Base-by-base conservation (phyloP, 2,797 vertebrate genomes). In the Phalloptychus januarius region DNA sequence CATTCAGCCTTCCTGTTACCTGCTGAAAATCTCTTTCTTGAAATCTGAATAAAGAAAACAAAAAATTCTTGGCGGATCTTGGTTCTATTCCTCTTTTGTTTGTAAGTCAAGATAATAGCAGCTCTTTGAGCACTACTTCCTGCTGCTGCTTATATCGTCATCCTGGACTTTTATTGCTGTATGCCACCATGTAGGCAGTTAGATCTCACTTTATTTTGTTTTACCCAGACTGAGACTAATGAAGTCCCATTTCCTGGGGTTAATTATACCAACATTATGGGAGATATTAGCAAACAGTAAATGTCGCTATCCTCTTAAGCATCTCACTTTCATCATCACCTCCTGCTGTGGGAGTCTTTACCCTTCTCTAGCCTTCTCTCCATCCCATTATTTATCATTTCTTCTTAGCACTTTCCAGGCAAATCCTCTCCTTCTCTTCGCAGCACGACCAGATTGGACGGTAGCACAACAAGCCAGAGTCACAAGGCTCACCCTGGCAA, bases 381-480 rank as follows among this genome's bases (percentile, higher is more conserved):
- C 48, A 54, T 81, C 63, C n/a, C 31, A 81, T 85, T 83, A 72
- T 75, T 36, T 42, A 44, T 75, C 42, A 71, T 63, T 80, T 28
- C 72, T 76, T 71, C 50, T 77, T 50, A 12, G 67, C 56, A 71
- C 61, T 77, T 81, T 70, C 31, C 63, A 87, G 75, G 33, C 85
- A 74, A 77, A 33, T 83, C 83, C 69, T 56, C 42, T 71, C 56
- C 56, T 75, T 84, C 75, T 86, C 81, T 71, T 61, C 56, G 79
- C 12, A 8, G 77, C 7, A 3, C 31, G 38, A 40, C 85, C 80
- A 76, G 79, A 82, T 81, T 67, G 74, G 84, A 84, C 77, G 77
- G 77, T 86, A 84, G 86, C 91, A 89, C 91, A 87, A 88, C 88
- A 74, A 86, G 80, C 83, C 87, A 80, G 46, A 58, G 85, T 93